Percentiles rank a stretch among this genome's conserved stretches.
phyloP scores from a whole-genome alignment of 2,113 vertebrate genomes.

The Plecotus auritus region DNA sequence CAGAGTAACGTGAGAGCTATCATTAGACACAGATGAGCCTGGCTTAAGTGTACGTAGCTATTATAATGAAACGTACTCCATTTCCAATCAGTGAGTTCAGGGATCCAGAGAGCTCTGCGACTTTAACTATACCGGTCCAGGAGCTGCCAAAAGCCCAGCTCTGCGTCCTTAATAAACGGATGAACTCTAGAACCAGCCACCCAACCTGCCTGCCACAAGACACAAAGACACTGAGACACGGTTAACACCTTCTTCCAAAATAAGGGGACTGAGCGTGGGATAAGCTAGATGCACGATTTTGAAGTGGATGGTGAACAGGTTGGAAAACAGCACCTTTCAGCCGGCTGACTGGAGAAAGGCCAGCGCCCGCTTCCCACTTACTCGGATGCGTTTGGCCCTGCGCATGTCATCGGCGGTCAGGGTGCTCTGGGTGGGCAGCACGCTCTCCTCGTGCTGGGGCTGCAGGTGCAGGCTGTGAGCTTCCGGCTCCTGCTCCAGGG shows the following conservation, averaged over 20 bases:
- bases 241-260: neutral
- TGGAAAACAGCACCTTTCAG: neutral
- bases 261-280: neutral
- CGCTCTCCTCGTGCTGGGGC: constrained; percentile 82
- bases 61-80: neutral
- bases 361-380: constrained; percentile 71
- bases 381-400: constrained; percentile 93
- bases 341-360: neutral
- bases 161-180: neutral
- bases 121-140: neutral
- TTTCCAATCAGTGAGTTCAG: neutral
- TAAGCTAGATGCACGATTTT: neutral
- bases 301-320: neutral
- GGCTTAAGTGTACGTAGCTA: neutral
- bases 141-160: neutral
- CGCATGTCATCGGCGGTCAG: constrained; percentile 93
- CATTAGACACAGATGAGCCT: neutral
- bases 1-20: neutral
- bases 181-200: constrained; percentile 27
- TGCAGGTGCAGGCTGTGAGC: constrained; percentile 76
- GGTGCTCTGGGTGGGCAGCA: constrained; percentile 80
- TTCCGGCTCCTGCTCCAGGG: constrained; percentile 77
- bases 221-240: neutral
- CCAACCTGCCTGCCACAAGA: neutral
- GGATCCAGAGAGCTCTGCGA: neutral